These are phyloP conservation scores for Liolophura sinensis DNA, from an alignment of 1,140 invertebrate genomes.

Conservation along the genomic window DNA sequence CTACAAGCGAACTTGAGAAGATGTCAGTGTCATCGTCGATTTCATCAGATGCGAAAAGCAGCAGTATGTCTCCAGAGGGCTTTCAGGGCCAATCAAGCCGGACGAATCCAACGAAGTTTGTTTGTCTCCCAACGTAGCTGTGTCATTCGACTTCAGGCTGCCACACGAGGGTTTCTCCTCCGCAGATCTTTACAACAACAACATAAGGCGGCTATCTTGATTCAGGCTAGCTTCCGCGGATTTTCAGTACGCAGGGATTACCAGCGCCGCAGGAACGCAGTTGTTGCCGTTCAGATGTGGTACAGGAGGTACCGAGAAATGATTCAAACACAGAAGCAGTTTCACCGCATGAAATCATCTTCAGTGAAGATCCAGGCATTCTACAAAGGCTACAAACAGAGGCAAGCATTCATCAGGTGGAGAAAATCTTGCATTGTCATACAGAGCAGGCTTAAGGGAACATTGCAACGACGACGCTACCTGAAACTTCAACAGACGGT, in stretches of 20 bases:
- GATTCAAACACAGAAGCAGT: background rate
- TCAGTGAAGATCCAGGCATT: constrained; percentile 22
- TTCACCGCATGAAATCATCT: background rate
- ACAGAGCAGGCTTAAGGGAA: background rate
- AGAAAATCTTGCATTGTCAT: constrained; percentile 8
- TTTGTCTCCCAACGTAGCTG: background rate
- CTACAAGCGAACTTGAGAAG: constrained; percentile 15
- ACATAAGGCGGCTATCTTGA: constrained; percentile 28
- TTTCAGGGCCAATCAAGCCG: constrained; percentile 14
- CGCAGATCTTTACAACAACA: constrained; percentile 17
- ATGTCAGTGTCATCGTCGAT: background rate
- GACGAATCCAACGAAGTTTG: background rate
- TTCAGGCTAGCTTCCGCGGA: constrained; percentile 37
- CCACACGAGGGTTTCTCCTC: constrained; percentile 19
- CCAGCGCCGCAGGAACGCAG: constrained; percentile 11
- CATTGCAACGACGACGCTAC: background rate
- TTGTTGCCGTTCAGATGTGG: constrained; percentile 28
- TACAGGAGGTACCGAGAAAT: constrained; percentile 12
- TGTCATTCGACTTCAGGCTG: constrained; percentile 25
- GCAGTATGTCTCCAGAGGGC: constrained; percentile 14
- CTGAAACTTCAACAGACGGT: constrained; percentile 9
- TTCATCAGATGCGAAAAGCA: constrained; percentile 7
- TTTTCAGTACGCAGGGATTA: constrained; percentile 9
- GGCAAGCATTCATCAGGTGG: constrained; percentile 5
- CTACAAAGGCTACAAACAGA: constrained; percentile 7